A percentile compares a stretch with the other conserved stretches of the same genome.
Conservation (phyloP, 37 sponge, comb jelly and placozoan genomes). For the Haliclona indistincta region DNA sequence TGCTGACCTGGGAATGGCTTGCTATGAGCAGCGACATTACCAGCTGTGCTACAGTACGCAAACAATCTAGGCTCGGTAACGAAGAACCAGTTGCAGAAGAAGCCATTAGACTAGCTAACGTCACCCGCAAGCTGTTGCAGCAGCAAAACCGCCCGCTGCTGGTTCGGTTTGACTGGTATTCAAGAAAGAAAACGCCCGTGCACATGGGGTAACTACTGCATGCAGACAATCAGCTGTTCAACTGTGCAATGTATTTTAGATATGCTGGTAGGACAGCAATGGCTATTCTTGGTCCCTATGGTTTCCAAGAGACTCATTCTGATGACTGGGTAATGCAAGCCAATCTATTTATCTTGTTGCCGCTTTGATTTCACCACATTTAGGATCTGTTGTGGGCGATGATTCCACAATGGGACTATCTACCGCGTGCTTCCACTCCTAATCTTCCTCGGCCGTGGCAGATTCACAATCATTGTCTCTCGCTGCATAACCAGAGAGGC, state of each 20-base stretch:
- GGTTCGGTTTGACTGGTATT: conserved; percentile 83
- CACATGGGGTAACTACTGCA: conserved; percentile 62
- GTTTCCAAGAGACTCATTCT: conserved; percentile 73
- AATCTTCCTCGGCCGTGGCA: conserved; percentile 80
- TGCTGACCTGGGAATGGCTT: no score
- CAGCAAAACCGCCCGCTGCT: conserved; percentile 44
- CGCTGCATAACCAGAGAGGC: conserved; percentile 62
- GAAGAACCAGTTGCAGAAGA: not conserved
- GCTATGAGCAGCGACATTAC: no score
- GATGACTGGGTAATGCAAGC: conserved; percentile 78
- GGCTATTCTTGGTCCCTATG: conserved; percentile 74
- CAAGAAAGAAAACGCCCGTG: conserved; percentile 55
- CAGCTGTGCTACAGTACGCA: no score
- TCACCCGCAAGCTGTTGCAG: not conserved
- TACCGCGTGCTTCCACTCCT: conserved; percentile 25
- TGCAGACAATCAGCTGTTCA: not conserved
- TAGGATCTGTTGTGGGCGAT: conserved; percentile 89
- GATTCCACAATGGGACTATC: conserved; percentile 82
- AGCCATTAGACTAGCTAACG: not conserved
- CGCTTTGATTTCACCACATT: no score
- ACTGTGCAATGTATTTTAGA: conserved; percentile 15
- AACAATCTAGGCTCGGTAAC: no score
- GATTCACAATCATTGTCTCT: conserved; percentile 88
- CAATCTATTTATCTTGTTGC: not conserved
- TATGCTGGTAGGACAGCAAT: conserved; percentile 80